These are phyloP conservation scores for Xenops minutus DNA, from an alignment of 2,797 vertebrate genomes.

Conservation along the genomic window DNA sequence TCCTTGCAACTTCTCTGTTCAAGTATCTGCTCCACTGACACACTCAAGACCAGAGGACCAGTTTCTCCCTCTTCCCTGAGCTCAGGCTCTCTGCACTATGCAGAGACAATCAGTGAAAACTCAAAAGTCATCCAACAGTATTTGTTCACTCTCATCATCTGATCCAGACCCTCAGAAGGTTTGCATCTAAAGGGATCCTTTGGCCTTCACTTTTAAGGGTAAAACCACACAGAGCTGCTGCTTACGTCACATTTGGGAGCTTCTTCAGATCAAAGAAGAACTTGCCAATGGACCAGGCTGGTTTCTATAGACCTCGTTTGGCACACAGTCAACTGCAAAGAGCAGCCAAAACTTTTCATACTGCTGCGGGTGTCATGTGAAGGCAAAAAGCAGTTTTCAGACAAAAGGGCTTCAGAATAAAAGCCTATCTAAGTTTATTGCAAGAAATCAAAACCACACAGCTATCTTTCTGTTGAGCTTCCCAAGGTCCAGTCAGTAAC, in stretches of 20 bases:
- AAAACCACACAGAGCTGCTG: not conserved
- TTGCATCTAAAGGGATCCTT: not conserved
- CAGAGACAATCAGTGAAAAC: not conserved
- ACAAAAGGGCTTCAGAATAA: slow-evolving; percentile 11
- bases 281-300: not conserved
- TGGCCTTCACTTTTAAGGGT: not conserved
- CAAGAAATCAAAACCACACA: not conserved
- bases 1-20: not conserved
- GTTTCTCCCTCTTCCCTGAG: not conserved
- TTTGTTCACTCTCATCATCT: not conserved
- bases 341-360: not conserved
- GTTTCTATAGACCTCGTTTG: not conserved
- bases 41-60: not conserved
- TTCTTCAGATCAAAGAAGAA: not conserved
- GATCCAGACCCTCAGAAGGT: not conserved
- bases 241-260: not conserved
- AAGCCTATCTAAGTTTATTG: not conserved
- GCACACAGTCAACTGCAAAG: not conserved
- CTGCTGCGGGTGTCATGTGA: not conserved
- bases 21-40: not conserved
- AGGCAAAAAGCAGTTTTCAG: not conserved
- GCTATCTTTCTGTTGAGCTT: not conserved
- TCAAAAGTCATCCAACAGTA: not conserved
- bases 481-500: not conserved
- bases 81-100: not conserved